Evolutionary conservation across 2,888 invertebrate genomes (phyloP).

Genomic region (Eupelmus urozonus): DNA sequence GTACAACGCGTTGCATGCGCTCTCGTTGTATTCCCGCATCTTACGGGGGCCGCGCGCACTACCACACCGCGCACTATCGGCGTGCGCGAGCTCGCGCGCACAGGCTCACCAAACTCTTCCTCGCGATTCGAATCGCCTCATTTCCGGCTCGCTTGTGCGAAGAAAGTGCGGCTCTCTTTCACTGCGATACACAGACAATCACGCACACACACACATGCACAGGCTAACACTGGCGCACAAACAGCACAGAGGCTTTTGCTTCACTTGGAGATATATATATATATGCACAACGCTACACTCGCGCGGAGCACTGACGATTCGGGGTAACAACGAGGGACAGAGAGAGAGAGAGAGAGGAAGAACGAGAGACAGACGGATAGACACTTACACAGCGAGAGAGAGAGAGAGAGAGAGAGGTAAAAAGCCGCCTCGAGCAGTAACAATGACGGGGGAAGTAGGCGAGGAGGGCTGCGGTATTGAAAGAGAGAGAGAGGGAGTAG

Average conservation of each 20-base stretch:
- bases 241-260: too few relatives aligned
- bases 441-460: background rate
- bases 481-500: background rate
- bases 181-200: too few relatives aligned
- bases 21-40: slow-evolving; percentile 88
- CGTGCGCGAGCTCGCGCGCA: slow-evolving; percentile 12
- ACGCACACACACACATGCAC: too few relatives aligned
- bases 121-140: background rate
- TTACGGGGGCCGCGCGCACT: slow-evolving; percentile 76
- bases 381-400: background rate
- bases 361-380: too few relatives aligned
- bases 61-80: slow-evolving; percentile 43
- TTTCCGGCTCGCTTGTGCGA: background rate
- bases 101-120: background rate
- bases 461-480: background rate
- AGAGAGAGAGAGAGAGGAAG: too few relatives aligned
- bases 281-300: background rate
- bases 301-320: too few relatives aligned
- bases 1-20: slow-evolving; percentile 89
- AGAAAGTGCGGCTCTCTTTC: too few relatives aligned
- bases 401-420: background rate
- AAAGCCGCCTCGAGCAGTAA: background rate
- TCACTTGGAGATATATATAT: background rate
- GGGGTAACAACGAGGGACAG: too few relatives aligned
- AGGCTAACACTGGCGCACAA: too few relatives aligned